Evolutionary conservation across 2,888 invertebrate species (phyloP), one percentile per base, ranked within the genome.

Genomic region (Melanotus villosus): DNA sequence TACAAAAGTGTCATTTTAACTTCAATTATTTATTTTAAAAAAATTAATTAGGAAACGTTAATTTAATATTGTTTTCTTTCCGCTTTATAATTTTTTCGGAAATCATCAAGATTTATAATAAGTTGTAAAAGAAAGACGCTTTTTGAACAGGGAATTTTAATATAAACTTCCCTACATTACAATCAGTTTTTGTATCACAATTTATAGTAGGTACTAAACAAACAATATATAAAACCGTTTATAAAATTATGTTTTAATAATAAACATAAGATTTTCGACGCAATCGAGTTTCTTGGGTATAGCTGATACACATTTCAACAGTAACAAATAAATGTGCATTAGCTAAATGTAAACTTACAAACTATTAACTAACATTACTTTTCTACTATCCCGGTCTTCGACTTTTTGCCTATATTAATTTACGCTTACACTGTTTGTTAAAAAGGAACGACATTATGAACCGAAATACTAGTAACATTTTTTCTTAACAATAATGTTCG

Each of bases 131-230:
- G 26, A 45, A 65, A 41, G 12, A 12, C n/a, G 34, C n/a, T n/a
- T n/a, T 50, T 58, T 73, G 78, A 78, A 79, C 76, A 77, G 78
- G 68, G 80, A 81, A 81, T 68, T 77, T 76, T 79, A 78, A 78
- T 79, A 75, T 76, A 80, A 81, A 78, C 71, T 78, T 81, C 79
- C 78, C 79, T 77, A 70, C 77, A 74, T 18, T 56, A 75, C 78
- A 79, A 73, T 71, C 79, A 73, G 75, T 76, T 75, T 79, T 68
- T 71, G 74, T 71, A 52, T 52, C 52, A 52, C 64, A 34, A 56
- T 32, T 19, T 64, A 23, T 6, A 23, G 54, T n/a, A n/a, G n/a
- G n/a, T 34, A 45, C 16, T 19, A 64, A 47, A 36, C 9, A 21
- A 54, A 47, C 23, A 54, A 54, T 64, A 41, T 54, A 43, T 34